Evolutionary conservation across 2,113 vertebrate species (phyloP).

Genomic region (Thamnophis sirtalis): DNA sequence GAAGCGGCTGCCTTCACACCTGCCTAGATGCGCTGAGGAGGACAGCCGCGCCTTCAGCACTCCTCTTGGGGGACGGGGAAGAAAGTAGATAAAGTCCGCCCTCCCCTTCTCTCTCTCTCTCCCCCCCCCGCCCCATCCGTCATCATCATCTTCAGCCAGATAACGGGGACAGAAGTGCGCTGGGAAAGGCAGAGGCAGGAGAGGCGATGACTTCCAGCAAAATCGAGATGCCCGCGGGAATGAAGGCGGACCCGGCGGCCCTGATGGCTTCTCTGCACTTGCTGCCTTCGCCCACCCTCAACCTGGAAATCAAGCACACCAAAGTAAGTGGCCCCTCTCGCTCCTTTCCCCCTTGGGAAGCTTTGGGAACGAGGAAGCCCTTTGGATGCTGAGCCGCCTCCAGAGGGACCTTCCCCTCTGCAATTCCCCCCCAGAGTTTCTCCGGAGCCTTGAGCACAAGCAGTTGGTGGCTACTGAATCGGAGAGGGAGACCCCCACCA

Average conservation of each 20-base stretch:
- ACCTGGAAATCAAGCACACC: constrained; percentile 95
- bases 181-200: background rate
- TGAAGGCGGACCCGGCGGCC: constrained; percentile 91
- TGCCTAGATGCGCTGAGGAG: constrained; percentile 90
- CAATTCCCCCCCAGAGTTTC: background rate
- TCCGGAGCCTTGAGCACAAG: background rate
- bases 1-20: constrained; percentile 87
- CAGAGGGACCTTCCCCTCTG: background rate
- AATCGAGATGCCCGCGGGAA: constrained; percentile 89
- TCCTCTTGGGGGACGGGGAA: constrained; percentile 45
- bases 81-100: background rate
- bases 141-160: background rate
- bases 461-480: background rate
- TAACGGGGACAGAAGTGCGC: constrained; percentile 31
- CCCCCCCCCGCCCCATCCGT: background rate
- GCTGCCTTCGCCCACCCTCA: constrained; percentile 88
- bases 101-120: background rate
- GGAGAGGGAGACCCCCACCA: constrained; percentile 6
- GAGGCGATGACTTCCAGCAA: constrained; percentile 91
- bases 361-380: background rate
- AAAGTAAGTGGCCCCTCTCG: constrained; percentile 79
- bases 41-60: constrained; percentile 76
- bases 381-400: background rate
- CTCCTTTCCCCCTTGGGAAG: constrained; percentile 29
- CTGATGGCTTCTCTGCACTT: constrained; percentile 96